phyloP scores from a whole-genome alignment of 2,797 vertebrate species.

The Micrastur ruficollis region DNA sequence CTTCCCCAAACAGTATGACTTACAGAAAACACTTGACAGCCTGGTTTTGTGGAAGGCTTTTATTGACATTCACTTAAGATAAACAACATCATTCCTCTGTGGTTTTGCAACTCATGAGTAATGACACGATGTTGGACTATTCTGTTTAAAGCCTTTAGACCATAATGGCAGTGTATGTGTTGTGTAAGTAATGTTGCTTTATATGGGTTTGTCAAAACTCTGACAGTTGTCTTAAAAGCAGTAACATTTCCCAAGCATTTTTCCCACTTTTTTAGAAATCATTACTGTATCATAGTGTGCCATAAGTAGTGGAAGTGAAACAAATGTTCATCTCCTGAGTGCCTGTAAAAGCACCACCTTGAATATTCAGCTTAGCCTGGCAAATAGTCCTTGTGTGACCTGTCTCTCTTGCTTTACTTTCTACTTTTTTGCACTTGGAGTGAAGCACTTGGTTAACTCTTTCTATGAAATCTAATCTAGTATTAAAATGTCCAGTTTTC shows the following conservation, averaged over 20 bases:
- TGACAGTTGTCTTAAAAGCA: background rate
- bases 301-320: background rate
- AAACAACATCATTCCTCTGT: background rate
- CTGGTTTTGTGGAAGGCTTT: background rate
- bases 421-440: background rate
- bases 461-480: background rate
- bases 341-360: background rate
- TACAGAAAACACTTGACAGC: background rate
- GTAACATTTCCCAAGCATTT: background rate
- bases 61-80: background rate
- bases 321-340: background rate
- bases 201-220: background rate
- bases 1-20: accelerated
- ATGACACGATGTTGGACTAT: background rate
- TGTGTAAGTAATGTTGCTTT: background rate
- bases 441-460: background rate
- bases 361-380: background rate
- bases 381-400: background rate
- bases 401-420: background rate
- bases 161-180: background rate
- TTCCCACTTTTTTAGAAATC: background rate
- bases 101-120: constrained; percentile 1
- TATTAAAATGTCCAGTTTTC: background rate
- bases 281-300: background rate
- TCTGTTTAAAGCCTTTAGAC: background rate